These are phyloP conservation scores for Marisa cornuarietis DNA, from an alignment of 1,140 invertebrate species.

Conservation along the genomic window DNA sequence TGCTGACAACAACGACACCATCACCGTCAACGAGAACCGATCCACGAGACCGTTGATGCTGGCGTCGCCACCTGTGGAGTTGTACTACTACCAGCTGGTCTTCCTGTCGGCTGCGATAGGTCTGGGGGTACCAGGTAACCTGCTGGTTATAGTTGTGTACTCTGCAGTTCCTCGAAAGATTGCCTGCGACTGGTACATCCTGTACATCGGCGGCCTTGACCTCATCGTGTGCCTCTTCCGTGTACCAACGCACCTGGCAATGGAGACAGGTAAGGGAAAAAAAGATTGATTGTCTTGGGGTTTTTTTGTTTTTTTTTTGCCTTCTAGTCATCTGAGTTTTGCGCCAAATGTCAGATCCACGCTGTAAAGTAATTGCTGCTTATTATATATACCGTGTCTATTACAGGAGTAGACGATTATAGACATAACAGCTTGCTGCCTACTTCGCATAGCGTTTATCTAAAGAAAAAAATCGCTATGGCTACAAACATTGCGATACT, in stretches of 20 bases:
- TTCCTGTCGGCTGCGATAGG: constrained; percentile 16
- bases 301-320: too few species aligned
- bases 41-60: background rate
- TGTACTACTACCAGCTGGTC: constrained; percentile 16
- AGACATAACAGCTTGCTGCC: background rate
- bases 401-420: background rate
- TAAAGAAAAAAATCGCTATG: background rate
- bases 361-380: too few species aligned
- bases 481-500: background rate
- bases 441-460: background rate
- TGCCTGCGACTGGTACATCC: constrained; percentile 20
- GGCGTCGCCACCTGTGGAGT: background rate
- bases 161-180: constrained; percentile 1
- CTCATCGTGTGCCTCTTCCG: constrained; percentile 15
- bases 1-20: background rate
- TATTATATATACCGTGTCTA: background rate
- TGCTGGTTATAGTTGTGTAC: constrained; percentile 1
- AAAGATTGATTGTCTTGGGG: too few species aligned
- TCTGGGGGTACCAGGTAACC: constrained; percentile 17
- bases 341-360: too few species aligned
- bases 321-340: too few species aligned
- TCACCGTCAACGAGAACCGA: background rate
- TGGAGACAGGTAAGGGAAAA: constrained; percentile 13
- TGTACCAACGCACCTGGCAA: constrained; percentile 16
- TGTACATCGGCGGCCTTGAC: constrained; percentile 19